Percentiles rank a stretch among this genome's conserved stretches.
Evolutionary conservation across 2,113 vertebrate genomes (phyloP).

Genomic region (Natator depressus): DNA sequence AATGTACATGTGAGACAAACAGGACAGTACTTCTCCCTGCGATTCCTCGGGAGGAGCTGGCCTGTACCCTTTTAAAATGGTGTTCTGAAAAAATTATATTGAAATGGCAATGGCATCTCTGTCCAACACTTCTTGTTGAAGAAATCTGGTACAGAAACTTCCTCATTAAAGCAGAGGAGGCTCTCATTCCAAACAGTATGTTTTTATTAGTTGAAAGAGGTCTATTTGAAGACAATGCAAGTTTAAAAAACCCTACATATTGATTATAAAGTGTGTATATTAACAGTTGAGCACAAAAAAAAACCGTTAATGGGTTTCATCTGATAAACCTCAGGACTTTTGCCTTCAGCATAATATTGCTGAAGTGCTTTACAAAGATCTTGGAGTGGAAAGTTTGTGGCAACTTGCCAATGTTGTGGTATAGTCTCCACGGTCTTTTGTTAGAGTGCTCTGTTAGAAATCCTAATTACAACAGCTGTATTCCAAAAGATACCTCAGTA

Average conservation of each 20-base stretch:
- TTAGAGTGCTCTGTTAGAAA: background rate
- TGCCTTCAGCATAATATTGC: background rate
- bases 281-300: background rate
- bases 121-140: background rate
- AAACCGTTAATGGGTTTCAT: background rate
- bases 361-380: background rate
- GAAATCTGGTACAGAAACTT: background rate
- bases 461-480: background rate
- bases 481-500: background rate
- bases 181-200: background rate
- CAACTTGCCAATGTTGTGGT: background rate
- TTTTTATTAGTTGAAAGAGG: background rate
- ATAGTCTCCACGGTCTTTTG: accelerated
- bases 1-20: background rate
- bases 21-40: background rate
- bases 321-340: background rate
- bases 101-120: background rate
- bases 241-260: background rate
- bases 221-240: accelerated
- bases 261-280: accelerated
- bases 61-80: background rate
- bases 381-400: background rate
- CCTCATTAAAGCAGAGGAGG: background rate
- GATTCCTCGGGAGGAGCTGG: background rate
- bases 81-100: background rate